These are phyloP conservation scores for Baryphthengus martii DNA, from an alignment of 2,113 vertebrate species.

Conservation along the genomic window DNA sequence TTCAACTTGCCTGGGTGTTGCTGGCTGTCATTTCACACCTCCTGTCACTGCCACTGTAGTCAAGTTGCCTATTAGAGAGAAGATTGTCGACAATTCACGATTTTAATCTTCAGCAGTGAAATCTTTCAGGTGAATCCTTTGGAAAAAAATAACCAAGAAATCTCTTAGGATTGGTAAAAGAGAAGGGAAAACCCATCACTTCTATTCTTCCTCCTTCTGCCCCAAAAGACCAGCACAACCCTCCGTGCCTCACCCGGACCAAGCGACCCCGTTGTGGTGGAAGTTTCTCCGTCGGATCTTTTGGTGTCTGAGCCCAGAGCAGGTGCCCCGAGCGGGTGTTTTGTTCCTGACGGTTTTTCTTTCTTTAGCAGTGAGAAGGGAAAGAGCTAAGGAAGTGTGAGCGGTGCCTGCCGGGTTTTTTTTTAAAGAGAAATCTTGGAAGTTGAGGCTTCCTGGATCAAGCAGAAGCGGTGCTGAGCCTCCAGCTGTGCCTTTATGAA, in stretches of 20 bases:
- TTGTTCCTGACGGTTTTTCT: background rate
- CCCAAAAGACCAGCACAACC: background rate
- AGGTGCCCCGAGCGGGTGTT: background rate
- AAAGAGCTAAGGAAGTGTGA: background rate
- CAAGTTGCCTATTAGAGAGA: background rate
- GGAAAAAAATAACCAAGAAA: background rate
- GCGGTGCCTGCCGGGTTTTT: background rate
- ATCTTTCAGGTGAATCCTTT: background rate
- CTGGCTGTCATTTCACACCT: background rate
- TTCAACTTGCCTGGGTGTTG: background rate
- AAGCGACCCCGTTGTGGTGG: fast-evolving
- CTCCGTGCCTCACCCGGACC: background rate
- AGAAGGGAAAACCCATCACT: background rate
- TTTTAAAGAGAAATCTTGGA: background rate
- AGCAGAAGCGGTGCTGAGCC: background rate
- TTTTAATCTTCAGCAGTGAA: background rate
- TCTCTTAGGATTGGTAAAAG: background rate
- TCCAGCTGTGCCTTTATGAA: background rate
- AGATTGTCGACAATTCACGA: background rate
- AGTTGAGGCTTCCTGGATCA: fast-evolving
- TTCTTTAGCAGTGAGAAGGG: background rate
- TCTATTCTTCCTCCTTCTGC: background rate
- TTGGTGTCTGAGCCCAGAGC: background rate
- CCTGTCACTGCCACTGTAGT: background rate
- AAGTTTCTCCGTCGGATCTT: fast-evolving